phyloP scores from a whole-genome alignment of 2,888 invertebrate genomes.

The Athalia circularis region DNA sequence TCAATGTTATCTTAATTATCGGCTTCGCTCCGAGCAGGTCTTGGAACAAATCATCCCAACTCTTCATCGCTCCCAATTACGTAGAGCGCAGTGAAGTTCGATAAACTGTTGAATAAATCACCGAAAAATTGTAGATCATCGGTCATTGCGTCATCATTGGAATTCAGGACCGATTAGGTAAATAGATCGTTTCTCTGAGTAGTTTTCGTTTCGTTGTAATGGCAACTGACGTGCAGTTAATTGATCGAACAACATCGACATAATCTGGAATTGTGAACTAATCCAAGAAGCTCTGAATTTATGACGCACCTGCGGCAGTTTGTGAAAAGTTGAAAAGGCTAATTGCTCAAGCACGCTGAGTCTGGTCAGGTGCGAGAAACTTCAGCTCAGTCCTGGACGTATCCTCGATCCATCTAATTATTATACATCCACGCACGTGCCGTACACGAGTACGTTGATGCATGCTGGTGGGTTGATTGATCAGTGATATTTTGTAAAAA shows the following conservation, averaged over 20 bases:
- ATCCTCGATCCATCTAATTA: slow-evolving; percentile 37
- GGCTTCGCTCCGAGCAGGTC: no score
- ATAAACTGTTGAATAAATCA: no score
- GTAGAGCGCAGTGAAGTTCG: no score
- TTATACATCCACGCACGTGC: not conserved
- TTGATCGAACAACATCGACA: slow-evolving; percentile 1
- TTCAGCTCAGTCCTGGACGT: not conserved
- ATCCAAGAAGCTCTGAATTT: not conserved
- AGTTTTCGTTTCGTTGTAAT: not conserved
- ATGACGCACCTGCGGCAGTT: not conserved
- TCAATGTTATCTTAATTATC: no score
- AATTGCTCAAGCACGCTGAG: not conserved
- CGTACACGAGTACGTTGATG: not conserved
- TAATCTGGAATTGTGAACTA: not conserved
- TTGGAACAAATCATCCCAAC: no score
- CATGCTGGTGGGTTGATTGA: not conserved
- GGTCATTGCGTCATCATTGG: no score
- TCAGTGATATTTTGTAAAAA: slow-evolving; percentile 26
- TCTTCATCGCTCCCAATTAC: no score
- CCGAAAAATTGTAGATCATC: no score
- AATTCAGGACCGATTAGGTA: not conserved
- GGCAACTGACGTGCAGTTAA: not conserved
- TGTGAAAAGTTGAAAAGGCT: slow-evolving; percentile 7
- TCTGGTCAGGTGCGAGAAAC: slow-evolving; percentile 40
- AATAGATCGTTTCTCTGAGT: not conserved